Base-by-base conservation (phyloP, 2,797 vertebrate genomes). In the Columba guinea region DNA sequence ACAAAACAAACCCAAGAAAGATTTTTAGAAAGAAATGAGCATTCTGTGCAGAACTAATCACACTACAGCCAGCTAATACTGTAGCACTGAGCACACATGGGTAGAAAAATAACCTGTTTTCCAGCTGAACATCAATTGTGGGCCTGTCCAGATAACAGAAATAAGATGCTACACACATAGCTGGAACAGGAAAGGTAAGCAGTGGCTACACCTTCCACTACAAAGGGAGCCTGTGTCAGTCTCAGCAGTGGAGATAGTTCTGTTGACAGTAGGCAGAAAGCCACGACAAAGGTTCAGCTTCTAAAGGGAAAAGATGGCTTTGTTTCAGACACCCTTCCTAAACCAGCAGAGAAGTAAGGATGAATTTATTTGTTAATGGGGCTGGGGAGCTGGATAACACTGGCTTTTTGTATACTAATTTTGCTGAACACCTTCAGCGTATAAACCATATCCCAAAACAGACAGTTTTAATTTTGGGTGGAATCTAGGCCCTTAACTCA, bases 341-440 rank as follows among this genome's bases (percentile, higher is more conserved):
- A 79, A 70, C 5, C 3, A 7, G 75, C 30, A 53, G 70, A 89
- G 76, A 87, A 53, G 18, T 63, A 49, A 75, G 58, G 65, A 80
- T 48, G 77, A 60, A 87, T 93, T 94, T 89, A 76, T 89, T 84
- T 90, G 37, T 46, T 71, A 69, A 48, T 28, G 64, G 84, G 64
- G 69, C 71, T 81, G 74, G 64, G 59, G 44, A 79, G 41, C 55
- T 30, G 70, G 44, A 41, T 58, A 82, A 60, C 28, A 16, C 6
- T 58, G n/a, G 15, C 52, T 49, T 89, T 93, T 84, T 48, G 59
- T 60, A 44, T 69, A 41, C 67, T 46, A 49, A 73, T 84, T 79
- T 51, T 93, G 34, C 24, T 69, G 20, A 77, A 67, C 32, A 28
- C 51, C 32, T 17, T 90, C 21, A 23, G 30, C 37, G 17, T 28